Evolutionary conservation across 2,797 vertebrate species (phyloP).

Genomic region (Pseudomugil gertrudae): DNA sequence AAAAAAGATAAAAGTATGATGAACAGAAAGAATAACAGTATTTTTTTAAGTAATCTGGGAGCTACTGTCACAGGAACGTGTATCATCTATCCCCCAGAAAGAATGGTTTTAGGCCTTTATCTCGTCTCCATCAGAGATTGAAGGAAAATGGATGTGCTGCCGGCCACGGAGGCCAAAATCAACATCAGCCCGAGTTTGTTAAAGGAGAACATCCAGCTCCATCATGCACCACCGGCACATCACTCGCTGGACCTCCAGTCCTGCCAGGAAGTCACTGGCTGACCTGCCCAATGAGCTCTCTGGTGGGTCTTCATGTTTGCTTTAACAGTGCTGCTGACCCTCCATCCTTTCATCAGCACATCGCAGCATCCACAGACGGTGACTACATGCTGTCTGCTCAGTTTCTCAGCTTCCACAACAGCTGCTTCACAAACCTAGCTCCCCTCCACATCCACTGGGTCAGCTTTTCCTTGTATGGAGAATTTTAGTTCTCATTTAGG

Average conservation of each 20-base stretch:
- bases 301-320: conserved; percentile 54
- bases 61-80: conserved; percentile 3
- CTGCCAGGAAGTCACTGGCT: conserved; percentile 50
- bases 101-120: conserved; percentile 33
- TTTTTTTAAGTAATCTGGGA: conserved; percentile 10
- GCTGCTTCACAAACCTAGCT: conserved; percentile 35
- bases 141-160: conserved; percentile 34
- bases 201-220: conserved; percentile 35
- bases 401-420: conserved; percentile 25
- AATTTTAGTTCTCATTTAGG: conserved; percentile 12
- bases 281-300: conserved; percentile 38
- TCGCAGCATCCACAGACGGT: conserved; percentile 68
- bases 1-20: not conserved
- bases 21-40: not conserved
- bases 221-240: conserved; percentile 58
- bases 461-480: conserved; percentile 69
- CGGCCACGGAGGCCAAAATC: conserved; percentile 55
- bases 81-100: conserved; percentile 3
- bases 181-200: conserved; percentile 48
- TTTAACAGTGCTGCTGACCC: conserved; percentile 41
- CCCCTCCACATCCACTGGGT: conserved; percentile 12
- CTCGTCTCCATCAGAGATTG: conserved; percentile 14
- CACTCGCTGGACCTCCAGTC: conserved; percentile 60
- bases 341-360: conserved; percentile 58
- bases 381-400: conserved; percentile 63